phyloP scores from a whole-genome alignment of 2,797 vertebrate genomes.

The Macroramphosus scolopax region DNA sequence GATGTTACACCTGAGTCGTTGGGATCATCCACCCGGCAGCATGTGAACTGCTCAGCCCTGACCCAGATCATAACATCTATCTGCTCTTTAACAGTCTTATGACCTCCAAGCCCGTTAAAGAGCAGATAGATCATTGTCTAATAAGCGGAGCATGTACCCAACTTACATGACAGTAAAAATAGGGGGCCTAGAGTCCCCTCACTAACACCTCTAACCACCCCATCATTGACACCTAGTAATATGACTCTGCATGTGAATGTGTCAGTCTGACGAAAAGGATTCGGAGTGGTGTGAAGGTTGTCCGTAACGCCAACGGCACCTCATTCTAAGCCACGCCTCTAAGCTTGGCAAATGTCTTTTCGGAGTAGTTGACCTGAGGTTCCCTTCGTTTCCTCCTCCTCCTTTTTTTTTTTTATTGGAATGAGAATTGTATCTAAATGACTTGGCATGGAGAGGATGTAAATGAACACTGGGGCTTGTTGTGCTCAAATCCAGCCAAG shows the following conservation, averaged over 20 bases:
- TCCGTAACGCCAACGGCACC: slow-evolving; percentile 70
- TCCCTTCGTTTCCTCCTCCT: slow-evolving; percentile 56
- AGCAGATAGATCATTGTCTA: slow-evolving; percentile 66
- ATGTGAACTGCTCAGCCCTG: slow-evolving; percentile 66
- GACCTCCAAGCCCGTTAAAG: slow-evolving; percentile 62
- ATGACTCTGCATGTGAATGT: slow-evolving; percentile 69
- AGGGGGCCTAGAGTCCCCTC: slow-evolving; percentile 35
- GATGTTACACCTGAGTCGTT: slow-evolving; percentile 13
- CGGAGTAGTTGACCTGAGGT: slow-evolving; percentile 55
- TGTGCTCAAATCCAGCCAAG: slow-evolving; percentile 75
- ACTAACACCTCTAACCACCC: slow-evolving; percentile 69
- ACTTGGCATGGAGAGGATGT: slow-evolving; percentile 80
- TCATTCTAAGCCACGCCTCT: slow-evolving; percentile 72
- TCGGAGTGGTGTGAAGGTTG: slow-evolving; percentile 72
- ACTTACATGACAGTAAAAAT: slow-evolving; percentile 60
- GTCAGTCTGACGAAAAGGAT: slow-evolving; percentile 57
- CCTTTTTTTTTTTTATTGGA: slow-evolving; percentile 64
- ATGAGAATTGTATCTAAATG: slow-evolving; percentile 82
- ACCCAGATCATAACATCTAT: slow-evolving; percentile 57
- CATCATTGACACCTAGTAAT: slow-evolving; percentile 75
- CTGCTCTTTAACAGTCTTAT: too few relatives aligned
- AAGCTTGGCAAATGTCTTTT: slow-evolving; percentile 68
- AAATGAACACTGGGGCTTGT: slow-evolving; percentile 71
- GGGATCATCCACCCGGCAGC: slow-evolving; percentile 45
- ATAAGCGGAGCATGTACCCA: slow-evolving; percentile 56